Evolutionary conservation across 2,888 invertebrate genomes (phyloP).

Genomic region (Xylota sylvarum): DNA sequence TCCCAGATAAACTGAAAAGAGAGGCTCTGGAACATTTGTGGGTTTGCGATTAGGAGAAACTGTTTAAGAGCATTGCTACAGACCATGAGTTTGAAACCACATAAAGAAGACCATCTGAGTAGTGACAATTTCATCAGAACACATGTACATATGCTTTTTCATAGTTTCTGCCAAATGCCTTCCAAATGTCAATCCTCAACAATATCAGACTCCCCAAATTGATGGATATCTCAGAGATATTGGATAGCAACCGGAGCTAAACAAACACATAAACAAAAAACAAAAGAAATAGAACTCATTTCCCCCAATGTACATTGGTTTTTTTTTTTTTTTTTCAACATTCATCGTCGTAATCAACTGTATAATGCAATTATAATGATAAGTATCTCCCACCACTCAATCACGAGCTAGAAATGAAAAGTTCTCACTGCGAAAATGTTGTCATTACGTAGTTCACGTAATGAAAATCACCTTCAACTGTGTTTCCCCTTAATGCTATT

Average conservation of each 20-base stretch:
- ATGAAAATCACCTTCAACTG: conserved; percentile 73
- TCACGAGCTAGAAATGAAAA: conserved; percentile 61
- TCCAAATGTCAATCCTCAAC: no score
- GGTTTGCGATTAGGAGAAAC: no score
- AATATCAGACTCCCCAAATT: no score
- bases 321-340: not conserved
- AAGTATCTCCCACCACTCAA: conserved; percentile 34
- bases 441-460: conserved; percentile 65
- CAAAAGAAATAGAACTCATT: conserved; percentile 1
- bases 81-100: no score
- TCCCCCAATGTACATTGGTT: not conserved
- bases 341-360: not conserved
- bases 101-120: no score
- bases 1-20: no score
- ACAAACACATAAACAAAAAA: not conserved
- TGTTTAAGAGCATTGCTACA: no score
- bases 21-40: no score
- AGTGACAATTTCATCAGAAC: no score
- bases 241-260: not conserved
- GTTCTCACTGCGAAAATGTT: conserved; percentile 41
- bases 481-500: conserved; percentile 64
- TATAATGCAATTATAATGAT: conserved; percentile 63
- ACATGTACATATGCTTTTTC: no score
- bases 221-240: no score
- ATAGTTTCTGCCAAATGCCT: no score